Base-by-base conservation (phyloP, 2,888 invertebrate genomes). In the Cantharis flavilabris region DNA sequence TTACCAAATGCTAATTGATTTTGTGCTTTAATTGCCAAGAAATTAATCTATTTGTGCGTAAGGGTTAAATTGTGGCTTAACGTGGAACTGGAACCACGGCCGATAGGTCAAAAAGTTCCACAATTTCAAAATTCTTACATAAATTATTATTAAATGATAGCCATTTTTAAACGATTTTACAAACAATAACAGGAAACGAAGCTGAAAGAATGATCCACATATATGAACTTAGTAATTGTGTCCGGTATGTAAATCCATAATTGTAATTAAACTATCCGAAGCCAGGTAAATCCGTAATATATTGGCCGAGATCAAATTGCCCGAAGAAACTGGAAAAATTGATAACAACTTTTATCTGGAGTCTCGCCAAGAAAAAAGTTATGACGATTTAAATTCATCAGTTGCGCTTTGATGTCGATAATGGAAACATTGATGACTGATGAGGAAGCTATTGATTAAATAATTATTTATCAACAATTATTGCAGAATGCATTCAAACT, bases 111-210 rank as follows among this genome's bases (percentile, higher is more conserved):
- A 3, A 20, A 20, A 20, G 0, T 20, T 20, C 20, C 20, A n/a
- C n/a, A n/a, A n/a, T n/a, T n/a, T n/a, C n/a, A n/a, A n/a, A n/a
- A n/a, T n/a, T n/a, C n/a, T n/a, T n/a, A n/a, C n/a, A n/a, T n/a
- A n/a, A n/a, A n/a, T n/a, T n/a, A n/a, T n/a, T n/a, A n/a, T n/a
- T n/a, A 4, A 4, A 4, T n/a, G 33, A 5, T n/a, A 5, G 5
- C n/a, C 33, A n/a, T 49, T 49, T 49, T 49, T 49, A 49, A 49
- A 49, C n/a, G 33, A 49, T 49, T 49, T 65, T 67, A 14, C 23
- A 23, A 67, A 67, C 65, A 67, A 67, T 67, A 23, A 67, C 65
- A 67, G 65, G 65, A 67, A 67, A 67, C 26, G 65, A 23, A 65
- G 65, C 18, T 18, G 65, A 23, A 26, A 67, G 13, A 18, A 67